Conservation (phyloP, 1,140 invertebrate genomes). For the Neodiprion lecontei region DNA sequence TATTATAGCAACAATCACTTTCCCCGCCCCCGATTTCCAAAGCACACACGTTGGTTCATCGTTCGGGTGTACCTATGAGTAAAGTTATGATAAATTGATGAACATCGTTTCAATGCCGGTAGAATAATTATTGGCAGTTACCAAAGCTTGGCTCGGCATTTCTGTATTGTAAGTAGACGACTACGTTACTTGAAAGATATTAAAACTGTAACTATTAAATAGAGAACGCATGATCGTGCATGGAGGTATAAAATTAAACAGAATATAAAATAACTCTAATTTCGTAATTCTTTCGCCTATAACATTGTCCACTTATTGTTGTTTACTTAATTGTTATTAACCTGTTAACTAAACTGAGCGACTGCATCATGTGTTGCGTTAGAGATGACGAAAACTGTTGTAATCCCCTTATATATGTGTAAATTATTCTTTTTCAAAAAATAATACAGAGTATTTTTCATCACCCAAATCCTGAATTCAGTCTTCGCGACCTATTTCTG, state of each 20-base stretch:
- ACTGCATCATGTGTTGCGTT: too few species aligned
- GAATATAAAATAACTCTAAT: neutral
- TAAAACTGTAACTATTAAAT: neutral
- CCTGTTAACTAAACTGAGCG: neutral
- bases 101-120: neutral
- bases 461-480: too few species aligned
- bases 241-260: neutral
- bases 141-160: constrained; percentile 1
- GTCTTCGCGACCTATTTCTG: too few species aligned
- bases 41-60: neutral
- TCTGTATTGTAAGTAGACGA: neutral
- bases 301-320: neutral
- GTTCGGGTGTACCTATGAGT: neutral
- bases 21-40: neutral
- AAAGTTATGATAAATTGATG: neutral
- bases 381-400: too few species aligned
- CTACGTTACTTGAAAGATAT: neutral
- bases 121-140: neutral
- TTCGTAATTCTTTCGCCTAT: neutral
- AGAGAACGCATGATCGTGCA: neutral
- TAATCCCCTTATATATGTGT: too few species aligned
- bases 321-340: neutral
- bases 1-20: neutral
- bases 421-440: too few species aligned
- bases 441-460: too few species aligned